Base-by-base conservation (phyloP, 2,888 invertebrate species). In the Gastracanthus pulcherrimus region DNA sequence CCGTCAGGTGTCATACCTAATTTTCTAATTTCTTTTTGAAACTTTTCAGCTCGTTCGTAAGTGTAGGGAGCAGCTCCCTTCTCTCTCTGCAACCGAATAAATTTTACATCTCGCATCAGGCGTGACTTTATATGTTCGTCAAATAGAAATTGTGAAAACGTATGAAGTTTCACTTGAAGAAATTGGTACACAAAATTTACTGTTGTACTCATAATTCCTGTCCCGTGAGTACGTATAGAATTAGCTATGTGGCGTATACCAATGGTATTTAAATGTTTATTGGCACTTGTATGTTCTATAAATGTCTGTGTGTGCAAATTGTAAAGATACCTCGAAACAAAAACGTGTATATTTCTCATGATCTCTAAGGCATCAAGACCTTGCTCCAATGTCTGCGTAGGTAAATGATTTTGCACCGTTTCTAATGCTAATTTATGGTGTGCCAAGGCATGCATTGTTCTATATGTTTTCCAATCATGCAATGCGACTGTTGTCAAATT, bases 51-150 rank as follows among this genome's bases (percentile, higher is more conserved):
- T 87, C 97, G 93, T 87, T 98, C 98, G 90, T 96, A 98, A 0
- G 96, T 95, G 92, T 96, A 96, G 91, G 95, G 95, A 85, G 95
- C 95, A 82, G 91, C 92, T 87, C 95, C 94, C 86, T 94, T 95
- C 87, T 98, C 98, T 83, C 95, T 94, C 72, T 91, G 91, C 0
- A 84, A 78, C 51, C 89, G 89, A 88, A 98, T 97, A 89, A 94
- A 95, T 85, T 96, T 94, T 31, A 97, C 93, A 90, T 98, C 98
- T 92, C 98, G 98, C 84, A 97, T 94, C 2, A 99, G 93, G 78
- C 98, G 94, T 0, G 98, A 98, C 91, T 99, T 98, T 70, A 99
- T 98, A 88, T 98, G 98, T 91, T 99, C 99, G 90, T 99, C 99
- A 89, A 96, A 99, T 92, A 99, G 95, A 90, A 99, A 99, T 91